Evolutionary conservation across 2,797 vertebrate species (phyloP).

Genomic region (Ibycter americanus): DNA sequence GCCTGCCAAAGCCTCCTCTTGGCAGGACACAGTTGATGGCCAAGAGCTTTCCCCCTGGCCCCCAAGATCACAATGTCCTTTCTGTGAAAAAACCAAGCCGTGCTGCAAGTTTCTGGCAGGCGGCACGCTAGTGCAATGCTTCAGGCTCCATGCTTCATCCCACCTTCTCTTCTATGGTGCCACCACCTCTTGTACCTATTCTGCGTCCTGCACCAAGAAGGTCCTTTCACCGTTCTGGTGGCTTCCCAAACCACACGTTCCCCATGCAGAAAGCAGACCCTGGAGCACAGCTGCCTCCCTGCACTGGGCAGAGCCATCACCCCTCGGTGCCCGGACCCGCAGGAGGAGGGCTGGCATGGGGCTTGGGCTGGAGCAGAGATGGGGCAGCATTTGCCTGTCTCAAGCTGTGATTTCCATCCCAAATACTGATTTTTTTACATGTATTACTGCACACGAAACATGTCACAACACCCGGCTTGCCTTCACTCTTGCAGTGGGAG

Average conservation of each 20-base stretch:
- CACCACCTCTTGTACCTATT: not conserved
- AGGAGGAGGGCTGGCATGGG: rapidly evolving
- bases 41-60: not conserved
- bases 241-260: rapidly evolving
- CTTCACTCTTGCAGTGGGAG: not conserved
- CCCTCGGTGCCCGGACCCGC: rapidly evolving
- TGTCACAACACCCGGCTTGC: rapidly evolving
- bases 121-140: rapidly evolving
- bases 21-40: not conserved
- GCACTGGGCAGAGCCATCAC: not conserved
- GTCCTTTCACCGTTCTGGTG: not conserved
- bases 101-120: not conserved
- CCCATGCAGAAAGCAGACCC: rapidly evolving
- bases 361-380: not conserved
- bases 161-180: not conserved
- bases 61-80: not conserved
- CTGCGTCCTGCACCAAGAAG: not conserved
- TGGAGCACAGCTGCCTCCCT: not conserved
- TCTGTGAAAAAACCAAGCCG: not conserved
- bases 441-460: not conserved
- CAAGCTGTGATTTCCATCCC: not conserved
- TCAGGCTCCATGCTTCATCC: rapidly evolving
- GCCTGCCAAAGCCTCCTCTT: not conserved
- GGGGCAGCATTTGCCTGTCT: rapidly evolving
- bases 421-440: not conserved